Conservation (phyloP, 1,140 invertebrate genomes). For the Sarcophaga bullata region DNA sequence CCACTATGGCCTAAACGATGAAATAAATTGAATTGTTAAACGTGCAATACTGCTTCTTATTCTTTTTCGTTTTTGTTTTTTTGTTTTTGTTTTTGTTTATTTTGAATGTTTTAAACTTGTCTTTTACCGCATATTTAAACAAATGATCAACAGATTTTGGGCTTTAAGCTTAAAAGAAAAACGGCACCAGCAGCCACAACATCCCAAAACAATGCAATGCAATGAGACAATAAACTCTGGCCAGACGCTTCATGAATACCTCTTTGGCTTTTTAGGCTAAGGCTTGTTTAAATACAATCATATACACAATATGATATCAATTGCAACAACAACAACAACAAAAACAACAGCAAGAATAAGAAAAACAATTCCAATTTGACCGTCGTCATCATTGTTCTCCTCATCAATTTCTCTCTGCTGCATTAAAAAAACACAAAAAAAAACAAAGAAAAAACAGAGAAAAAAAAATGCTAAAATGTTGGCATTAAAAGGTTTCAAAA, state of each 20-base stretch:
- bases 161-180: conserved; percentile 35
- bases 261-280: neutral
- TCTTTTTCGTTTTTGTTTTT: conserved; percentile 1
- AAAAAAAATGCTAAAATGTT: conserved; percentile 36
- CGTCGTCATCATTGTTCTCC: conserved; percentile 27
- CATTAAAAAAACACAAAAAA: neutral
- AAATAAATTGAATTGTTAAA: conserved; percentile 67
- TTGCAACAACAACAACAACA: neutral
- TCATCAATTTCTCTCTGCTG: conserved; percentile 24
- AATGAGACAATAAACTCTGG: conserved; percentile 37
- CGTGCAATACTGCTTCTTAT: conserved; percentile 52
- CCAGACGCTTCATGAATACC: conserved; percentile 6
- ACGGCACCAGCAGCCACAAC: neutral
- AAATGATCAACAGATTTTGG: conserved; percentile 65
- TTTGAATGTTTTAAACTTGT: conserved; percentile 47
- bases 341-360: neutral
- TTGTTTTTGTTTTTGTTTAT: conserved; percentile 22
- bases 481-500: conserved; percentile 35
- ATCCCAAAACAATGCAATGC: conserved; percentile 30
- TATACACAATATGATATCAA: conserved; percentile 26
- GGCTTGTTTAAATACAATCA: conserved; percentile 12
- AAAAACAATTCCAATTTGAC: conserved; percentile 28
- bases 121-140: conserved; percentile 64
- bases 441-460: too few relatives aligned
- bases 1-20: conserved; percentile 53